These are phyloP conservation scores for Ariopsis seemanni DNA, from an alignment of 2,113 vertebrate species.

Conservation along the genomic window DNA sequence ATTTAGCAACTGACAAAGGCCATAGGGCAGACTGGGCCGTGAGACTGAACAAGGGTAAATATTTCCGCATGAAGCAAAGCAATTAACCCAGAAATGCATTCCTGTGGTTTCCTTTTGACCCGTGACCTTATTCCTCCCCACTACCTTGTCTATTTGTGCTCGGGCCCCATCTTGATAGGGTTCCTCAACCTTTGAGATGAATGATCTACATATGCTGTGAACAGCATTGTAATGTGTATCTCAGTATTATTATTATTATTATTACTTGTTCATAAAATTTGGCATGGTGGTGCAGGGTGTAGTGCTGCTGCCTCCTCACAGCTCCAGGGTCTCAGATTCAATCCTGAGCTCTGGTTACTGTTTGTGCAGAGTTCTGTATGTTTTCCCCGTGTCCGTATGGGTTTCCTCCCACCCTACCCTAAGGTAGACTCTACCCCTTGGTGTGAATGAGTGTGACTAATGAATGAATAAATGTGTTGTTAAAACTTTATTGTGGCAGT, in stretches of 20 bases:
- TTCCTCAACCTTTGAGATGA: neutral
- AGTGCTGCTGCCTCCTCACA: neutral
- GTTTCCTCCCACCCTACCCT: neutral
- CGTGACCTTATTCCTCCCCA: neutral
- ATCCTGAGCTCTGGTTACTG: neutral
- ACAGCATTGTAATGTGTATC: neutral
- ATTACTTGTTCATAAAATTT: no score
- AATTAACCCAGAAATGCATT: conserved; percentile 2
- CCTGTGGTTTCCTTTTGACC: conserved; percentile 15
- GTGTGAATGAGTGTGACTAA: neutral
- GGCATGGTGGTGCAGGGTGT: neutral
- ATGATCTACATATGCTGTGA: neutral
- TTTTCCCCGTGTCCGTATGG: neutral
- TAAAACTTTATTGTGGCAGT: neutral
- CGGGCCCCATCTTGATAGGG: neutral
- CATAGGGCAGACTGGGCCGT: neutral
- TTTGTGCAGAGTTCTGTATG: neutral
- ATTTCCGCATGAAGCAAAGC: neutral
- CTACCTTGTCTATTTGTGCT: neutral
- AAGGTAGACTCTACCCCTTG: neutral
- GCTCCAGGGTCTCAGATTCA: neutral
- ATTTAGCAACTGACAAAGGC: neutral
- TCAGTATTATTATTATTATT: neutral
- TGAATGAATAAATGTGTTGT: neutral
- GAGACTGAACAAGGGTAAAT: neutral